Base-by-base conservation (phyloP, 2,888 invertebrate species). In the Empis stercorea region DNA sequence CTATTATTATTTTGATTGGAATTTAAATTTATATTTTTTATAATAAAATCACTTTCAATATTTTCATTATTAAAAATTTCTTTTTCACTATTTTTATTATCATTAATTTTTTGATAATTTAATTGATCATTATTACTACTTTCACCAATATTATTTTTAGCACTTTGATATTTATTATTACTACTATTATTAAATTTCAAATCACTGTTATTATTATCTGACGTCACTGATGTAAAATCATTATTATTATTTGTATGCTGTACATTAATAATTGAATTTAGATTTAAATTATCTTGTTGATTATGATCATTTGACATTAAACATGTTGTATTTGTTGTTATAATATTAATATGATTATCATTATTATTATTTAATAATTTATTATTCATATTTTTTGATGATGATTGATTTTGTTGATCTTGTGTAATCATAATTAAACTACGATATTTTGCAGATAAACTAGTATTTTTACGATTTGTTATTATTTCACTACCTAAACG, bases 341-440 rank as follows among this genome's bases (percentile, higher is more conserved):
- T 27, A 7, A 23, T 27, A 14, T 40, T 20, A 27, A 20, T n/a
- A 23, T 9, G 7, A 10, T 40, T 27, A 20, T 27, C 4, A 23
- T 23, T 27, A 40, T 20, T 40, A 40, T 40, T 20, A 40, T 40
- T 40, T 27, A 11, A 14, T 13, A 23, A 14, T n/a, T 40, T 20
- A 39, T 11, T 39, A 39, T 17, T 27, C 13, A n/a, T n/a, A 34
- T 34, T n/a, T 34, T 32, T 32, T 5, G 32, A 1, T 23, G 27
- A 2, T 20, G 36, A n/a, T 36, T 27, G 41, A n/a, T 34, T 44
- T 10, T 38, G 49, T 46, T 55, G 63, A 68, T 84, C 81, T 73
- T 85, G 86, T 62, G 87, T 87, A 73, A 88, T 88, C 86, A 87
- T 87, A 70, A 88, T 84, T 75, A 87, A 80, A 75, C 87, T 87